Conservation (phyloP, 1,140 invertebrate species). For the Ips typographus region DNA sequence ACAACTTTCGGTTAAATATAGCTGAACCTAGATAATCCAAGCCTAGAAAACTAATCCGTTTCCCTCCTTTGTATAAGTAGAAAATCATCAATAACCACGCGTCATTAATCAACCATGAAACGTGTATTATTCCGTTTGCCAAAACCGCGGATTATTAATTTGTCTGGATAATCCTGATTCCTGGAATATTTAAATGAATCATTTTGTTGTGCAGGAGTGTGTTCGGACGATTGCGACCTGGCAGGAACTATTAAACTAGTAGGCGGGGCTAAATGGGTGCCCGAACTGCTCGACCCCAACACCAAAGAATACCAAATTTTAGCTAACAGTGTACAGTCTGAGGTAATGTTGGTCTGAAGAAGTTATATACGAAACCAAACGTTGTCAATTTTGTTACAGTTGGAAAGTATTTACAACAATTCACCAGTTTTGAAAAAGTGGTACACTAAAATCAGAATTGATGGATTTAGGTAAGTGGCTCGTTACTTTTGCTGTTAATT, state of each 20-base stretch:
- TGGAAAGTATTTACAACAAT: slow-evolving; percentile 77
- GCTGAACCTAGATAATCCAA: too few relatives aligned
- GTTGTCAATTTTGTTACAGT: slow-evolving; percentile 57
- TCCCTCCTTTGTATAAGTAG: too few relatives aligned
- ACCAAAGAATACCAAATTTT: slow-evolving; percentile 82
- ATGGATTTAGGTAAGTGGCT: slow-evolving; percentile 71
- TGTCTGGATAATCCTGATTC: too few relatives aligned
- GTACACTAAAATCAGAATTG: slow-evolving; percentile 84
- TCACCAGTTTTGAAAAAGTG: slow-evolving; percentile 73
- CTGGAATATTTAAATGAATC: not conserved
- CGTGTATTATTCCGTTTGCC: too few relatives aligned
- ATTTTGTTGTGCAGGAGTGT: slow-evolving; percentile 58
- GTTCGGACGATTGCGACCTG: slow-evolving; percentile 75
- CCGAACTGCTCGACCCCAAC: slow-evolving; percentile 81
- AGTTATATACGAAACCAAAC: not conserved
- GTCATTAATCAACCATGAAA: too few relatives aligned
- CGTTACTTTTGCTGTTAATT: not conserved
- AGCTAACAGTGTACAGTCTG: slow-evolving; percentile 74
- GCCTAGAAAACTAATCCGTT: too few relatives aligned
- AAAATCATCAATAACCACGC: too few relatives aligned
- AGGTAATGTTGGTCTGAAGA: slow-evolving; percentile 56
- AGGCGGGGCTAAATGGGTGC: slow-evolving; percentile 78
- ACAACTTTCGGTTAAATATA: slow-evolving; percentile 54
- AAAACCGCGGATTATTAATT: too few relatives aligned
- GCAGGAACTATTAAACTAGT: slow-evolving; percentile 82